These are phyloP conservation scores for Petrocephalus microphthalmus DNA, from an alignment of 2,113 vertebrate genomes.

Conservation along the genomic window DNA sequence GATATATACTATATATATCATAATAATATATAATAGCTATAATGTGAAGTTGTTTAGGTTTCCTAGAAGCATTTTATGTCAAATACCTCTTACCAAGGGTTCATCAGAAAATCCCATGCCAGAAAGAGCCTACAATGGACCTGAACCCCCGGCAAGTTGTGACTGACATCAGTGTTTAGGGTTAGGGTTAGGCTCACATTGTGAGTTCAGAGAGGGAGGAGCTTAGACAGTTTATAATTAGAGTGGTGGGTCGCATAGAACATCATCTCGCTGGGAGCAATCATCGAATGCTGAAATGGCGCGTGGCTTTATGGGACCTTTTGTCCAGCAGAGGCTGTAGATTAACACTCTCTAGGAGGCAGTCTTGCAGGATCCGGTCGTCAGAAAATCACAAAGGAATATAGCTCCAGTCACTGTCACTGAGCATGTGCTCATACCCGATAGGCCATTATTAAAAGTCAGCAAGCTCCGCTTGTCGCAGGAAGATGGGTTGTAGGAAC, in stretches of 20 bases:
- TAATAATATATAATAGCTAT: too few species aligned
- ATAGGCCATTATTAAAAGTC: background rate
- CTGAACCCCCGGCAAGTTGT: background rate
- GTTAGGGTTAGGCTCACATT: background rate
- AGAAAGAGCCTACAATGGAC: background rate
- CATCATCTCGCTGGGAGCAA: background rate
- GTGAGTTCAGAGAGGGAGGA: background rate
- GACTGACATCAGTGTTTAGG: background rate
- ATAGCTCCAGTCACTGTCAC: background rate
- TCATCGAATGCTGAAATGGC: background rate
- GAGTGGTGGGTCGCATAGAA: background rate
- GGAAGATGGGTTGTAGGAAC: background rate
- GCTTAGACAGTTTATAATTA: background rate
- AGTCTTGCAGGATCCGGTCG: background rate
- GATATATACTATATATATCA: too few species aligned
- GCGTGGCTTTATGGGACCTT: background rate
- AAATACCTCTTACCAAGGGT: background rate
- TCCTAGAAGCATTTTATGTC: background rate
- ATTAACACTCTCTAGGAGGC: background rate
- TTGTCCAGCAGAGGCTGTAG: background rate
- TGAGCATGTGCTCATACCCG: background rate
- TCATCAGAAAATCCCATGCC: background rate
- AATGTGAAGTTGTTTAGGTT: background rate
- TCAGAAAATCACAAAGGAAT: background rate
- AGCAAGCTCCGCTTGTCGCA: background rate